Evolutionary conservation across 2,113 vertebrate species (phyloP), one percentile per base, ranked within the genome.

Genomic region (Thalassoma bifasciatum): DNA sequence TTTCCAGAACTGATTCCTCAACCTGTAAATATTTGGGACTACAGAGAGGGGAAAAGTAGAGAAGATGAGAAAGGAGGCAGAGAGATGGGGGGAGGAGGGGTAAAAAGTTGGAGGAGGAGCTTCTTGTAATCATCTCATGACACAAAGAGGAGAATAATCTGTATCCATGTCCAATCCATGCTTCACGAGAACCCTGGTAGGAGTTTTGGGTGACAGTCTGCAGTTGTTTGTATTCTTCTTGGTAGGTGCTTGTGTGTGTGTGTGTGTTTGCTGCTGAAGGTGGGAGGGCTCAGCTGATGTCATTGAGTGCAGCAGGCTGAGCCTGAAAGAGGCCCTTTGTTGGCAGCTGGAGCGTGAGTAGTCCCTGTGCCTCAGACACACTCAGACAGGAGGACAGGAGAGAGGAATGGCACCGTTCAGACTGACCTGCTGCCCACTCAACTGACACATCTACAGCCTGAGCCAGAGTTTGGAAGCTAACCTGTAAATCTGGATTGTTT

Each of bases 281-380:
- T 94, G 94, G 96, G 96, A 94, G 96, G 94, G 89, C 87, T 44
- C 84, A 82, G 90, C 93, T 95, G 96, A 96, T 96, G 96, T 96
- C 96, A 96, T 81, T 90, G 94, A 94, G 94, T 92, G 91, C 93
- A 93, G 90, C 91, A 90, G 91, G 91, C 94, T 82, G 90, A 85
- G 92, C 92, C 91, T 94, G 95, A 95, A 95, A 95, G 94, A 93
- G 95, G 94, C 95, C 94, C 97, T 97, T 99, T 98, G 97, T 99
- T 98, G 96, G 95, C 95, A 81, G 92, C 62, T 85, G 30, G 62
- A 93, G 92, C 89, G 88, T 88, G 90, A 92, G 95, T 93, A 91
- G 88, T 88, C 85, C 85, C 92, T 92, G 85, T 66, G 90, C 92
- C 79, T 92, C 86, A 65, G 85, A 86, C 77, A 72, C 64, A 79